Conservation (phyloP, 2,888 invertebrate genomes). For the Craniophora ligustri region DNA sequence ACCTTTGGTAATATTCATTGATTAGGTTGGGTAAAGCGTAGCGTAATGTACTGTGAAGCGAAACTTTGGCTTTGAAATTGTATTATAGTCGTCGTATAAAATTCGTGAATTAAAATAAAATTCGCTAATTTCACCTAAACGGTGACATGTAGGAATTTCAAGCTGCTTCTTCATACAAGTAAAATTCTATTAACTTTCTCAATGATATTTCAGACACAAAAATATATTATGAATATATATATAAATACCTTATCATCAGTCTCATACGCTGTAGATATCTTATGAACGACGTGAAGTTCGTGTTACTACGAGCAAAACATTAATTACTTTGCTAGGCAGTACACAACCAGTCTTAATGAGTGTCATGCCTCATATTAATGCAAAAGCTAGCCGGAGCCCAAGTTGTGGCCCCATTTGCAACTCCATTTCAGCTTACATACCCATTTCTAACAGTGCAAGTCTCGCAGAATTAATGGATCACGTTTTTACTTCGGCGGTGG, state of each 20-base stretch:
- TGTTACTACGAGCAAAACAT: constrained; percentile 21
- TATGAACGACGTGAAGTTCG: constrained; percentile 13
- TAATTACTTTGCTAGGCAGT: constrained; percentile 33
- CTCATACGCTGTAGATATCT: neutral
- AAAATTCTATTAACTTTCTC: neutral
- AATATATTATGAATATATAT: no score
- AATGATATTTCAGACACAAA: neutral
- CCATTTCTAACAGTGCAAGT: constrained; percentile 37
- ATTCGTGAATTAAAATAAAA: no score
- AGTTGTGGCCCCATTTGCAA: constrained; percentile 46
- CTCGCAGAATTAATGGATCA: constrained; percentile 49
- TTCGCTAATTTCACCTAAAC: no score
- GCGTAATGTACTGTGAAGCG: constrained; percentile 33
- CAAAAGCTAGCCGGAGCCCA: constrained; percentile 29
- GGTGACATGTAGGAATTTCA: no score
- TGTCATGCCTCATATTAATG: constrained; percentile 32
- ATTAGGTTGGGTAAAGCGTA: constrained; percentile 33
- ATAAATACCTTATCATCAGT: no score
- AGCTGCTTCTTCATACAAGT: no score
- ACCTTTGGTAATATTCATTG: constrained; percentile 41
- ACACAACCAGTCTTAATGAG: constrained; percentile 22
- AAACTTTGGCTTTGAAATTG: constrained; percentile 15
- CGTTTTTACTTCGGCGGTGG: constrained; percentile 41
- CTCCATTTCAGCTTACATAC: constrained; percentile 46
- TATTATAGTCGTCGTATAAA: constrained; percentile 21